Conservation (phyloP, 2,797 vertebrate species). For the Ispidina picta region DNA sequence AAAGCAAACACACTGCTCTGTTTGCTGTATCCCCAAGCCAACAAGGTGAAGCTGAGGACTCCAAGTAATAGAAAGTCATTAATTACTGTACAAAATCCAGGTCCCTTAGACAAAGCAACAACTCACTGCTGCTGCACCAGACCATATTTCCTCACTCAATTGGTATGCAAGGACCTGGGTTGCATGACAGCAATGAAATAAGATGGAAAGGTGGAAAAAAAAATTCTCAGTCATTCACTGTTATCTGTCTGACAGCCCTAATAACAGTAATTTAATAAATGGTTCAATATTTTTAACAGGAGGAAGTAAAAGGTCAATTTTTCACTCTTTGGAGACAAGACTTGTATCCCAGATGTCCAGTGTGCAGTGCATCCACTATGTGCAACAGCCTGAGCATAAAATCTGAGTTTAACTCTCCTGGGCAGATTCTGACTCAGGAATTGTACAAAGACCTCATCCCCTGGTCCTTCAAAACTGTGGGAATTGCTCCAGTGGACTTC, state of each 20-base stretch:
- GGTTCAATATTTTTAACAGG: not conserved
- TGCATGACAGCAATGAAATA: not conserved
- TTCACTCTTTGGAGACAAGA: not conserved
- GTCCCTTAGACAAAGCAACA: not conserved
- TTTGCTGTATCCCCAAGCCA: not conserved
- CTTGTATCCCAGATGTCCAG: not conserved
- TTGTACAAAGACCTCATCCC: not conserved
- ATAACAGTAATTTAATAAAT: not conserved
- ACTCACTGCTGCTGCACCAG: not conserved
- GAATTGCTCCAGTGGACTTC: not conserved
- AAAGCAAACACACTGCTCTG: not conserved
- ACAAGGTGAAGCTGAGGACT: not conserved
- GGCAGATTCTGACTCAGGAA: not conserved
- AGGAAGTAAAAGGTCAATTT: not conserved
- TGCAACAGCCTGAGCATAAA: not conserved
- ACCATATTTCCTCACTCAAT: not conserved
- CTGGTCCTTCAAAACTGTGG: not conserved
- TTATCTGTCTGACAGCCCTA: not conserved
- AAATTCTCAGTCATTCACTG: not conserved
- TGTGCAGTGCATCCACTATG: not conserved
- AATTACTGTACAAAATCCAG: not conserved
- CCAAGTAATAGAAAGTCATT: not conserved
- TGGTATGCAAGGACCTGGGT: not conserved
- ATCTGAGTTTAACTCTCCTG: not conserved
- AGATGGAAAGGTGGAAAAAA: not conserved